Percentiles rank a stretch among this genome's conserved stretches.
Evolutionary conservation across 1,140 invertebrate genomes (phyloP).

Genomic region (Drosophila asahinai): DNA sequence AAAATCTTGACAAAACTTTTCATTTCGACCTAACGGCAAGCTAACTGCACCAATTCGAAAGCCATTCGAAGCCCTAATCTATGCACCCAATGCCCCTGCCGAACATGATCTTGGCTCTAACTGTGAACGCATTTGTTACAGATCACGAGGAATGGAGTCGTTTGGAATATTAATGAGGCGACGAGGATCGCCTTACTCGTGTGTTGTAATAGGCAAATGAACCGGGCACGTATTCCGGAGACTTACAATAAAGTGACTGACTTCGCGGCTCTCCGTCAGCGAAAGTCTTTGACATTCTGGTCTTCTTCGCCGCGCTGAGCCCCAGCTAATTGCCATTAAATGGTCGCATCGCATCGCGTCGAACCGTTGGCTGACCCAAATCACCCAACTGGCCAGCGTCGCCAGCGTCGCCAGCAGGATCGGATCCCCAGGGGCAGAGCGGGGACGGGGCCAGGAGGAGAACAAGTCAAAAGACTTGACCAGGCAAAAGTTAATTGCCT

Average conservation of each 20-base stretch:
- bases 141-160: constrained; percentile 50
- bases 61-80: constrained; percentile 62
- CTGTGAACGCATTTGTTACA: constrained; percentile 67
- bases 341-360: constrained; percentile 39
- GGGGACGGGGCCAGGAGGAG: neutral
- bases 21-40: constrained; percentile 68
- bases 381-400: constrained; percentile 32
- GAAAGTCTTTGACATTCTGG: constrained; percentile 52
- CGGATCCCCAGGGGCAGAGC: constrained; percentile 25
- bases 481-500: constrained; percentile 62
- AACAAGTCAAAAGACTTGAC: constrained; percentile 37
- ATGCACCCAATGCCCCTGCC: constrained; percentile 46
- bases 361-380: constrained; percentile 55
- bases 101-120: constrained; percentile 66
- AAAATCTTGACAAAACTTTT: constrained; percentile 58
- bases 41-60: constrained; percentile 65
- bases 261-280: constrained; percentile 24
- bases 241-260: constrained; percentile 51
- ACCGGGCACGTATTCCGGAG: constrained; percentile 55
- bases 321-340: constrained; percentile 52
- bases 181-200: constrained; percentile 4
- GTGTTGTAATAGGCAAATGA: constrained; percentile 43
- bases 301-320: constrained; percentile 15
- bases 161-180: constrained; percentile 71
- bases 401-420: constrained; percentile 29